These are phyloP conservation scores for Pilophorus perplexus DNA, from an alignment of 2,888 invertebrate species.

Conservation along the genomic window DNA sequence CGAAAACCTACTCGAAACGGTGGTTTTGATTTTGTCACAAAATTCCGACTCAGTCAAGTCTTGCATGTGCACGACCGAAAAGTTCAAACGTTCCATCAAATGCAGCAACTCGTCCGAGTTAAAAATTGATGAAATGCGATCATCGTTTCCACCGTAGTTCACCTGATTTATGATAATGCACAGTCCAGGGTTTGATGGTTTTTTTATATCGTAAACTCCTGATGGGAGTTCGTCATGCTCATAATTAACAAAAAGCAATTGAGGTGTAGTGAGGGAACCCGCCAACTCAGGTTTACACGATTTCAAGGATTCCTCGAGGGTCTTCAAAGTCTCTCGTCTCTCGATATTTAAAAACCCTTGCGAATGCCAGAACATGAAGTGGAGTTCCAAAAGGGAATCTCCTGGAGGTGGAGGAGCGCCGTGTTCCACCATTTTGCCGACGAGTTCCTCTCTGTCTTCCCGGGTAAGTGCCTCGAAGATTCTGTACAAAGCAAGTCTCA, in stretches of 20 bases:
- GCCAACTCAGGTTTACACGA: not conserved
- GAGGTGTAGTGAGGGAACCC: not conserved
- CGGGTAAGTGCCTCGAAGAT: slow-evolving; percentile 2
- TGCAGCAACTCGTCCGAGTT: not conserved
- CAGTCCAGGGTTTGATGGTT: not conserved
- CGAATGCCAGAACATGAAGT: slow-evolving; percentile 21
- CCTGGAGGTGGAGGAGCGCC: not conserved
- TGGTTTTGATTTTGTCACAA: not conserved
- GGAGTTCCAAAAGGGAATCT: not conserved
- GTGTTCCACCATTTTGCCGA: not conserved
- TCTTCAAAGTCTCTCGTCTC: not conserved
- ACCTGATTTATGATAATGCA: slow-evolving; percentile 27
- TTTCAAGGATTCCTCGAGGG: not conserved
- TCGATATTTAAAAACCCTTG: slow-evolving; percentile 11
- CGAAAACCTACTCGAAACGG: not conserved
- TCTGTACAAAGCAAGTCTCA: slow-evolving; percentile 19
- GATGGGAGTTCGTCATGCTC: not conserved
- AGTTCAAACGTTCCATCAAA: slow-evolving; percentile 1
- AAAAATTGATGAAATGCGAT: not conserved
- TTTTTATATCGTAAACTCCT: slow-evolving; percentile 1
- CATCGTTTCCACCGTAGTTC: slow-evolving; percentile 19
- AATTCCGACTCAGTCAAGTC: no score
- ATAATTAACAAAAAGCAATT: not conserved
- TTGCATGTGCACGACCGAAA: not conserved
- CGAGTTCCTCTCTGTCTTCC: not conserved